Percentiles rank a stretch among this genome's conserved stretches.
These are phyloP conservation scores for Pangasius macronema DNA, from an alignment of 2,797 vertebrate species.

Conservation along the genomic window DNA sequence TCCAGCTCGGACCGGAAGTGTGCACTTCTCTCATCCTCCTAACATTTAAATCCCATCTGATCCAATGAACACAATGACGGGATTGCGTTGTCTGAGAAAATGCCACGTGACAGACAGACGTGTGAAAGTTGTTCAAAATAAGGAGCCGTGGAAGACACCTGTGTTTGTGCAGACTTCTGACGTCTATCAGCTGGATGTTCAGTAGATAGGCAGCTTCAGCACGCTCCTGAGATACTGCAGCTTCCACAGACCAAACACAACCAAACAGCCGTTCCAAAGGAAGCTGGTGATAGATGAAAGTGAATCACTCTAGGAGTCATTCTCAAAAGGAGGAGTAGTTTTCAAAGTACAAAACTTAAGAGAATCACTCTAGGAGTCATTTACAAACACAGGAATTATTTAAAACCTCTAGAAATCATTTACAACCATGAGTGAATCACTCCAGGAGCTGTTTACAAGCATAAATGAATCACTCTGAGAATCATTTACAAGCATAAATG, in stretches of 20 bases:
- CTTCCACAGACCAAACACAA: background rate
- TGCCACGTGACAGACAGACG: background rate
- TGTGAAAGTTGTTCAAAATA: background rate
- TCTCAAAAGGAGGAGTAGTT: background rate
- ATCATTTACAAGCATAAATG: too few species aligned
- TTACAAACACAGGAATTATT: background rate
- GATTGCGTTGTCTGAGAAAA: background rate
- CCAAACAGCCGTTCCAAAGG: background rate
- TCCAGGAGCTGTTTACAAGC: background rate
- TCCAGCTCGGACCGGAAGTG: background rate
- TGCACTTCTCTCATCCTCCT: background rate
- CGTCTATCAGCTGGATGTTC: background rate
- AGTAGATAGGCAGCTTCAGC: background rate
- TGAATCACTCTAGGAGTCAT: background rate
- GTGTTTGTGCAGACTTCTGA: background rate
- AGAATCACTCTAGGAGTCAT: background rate
- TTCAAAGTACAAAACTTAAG: too few species aligned
- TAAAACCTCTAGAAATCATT: background rate
- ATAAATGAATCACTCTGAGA: background rate
- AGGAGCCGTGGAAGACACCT: background rate
- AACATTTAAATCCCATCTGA: background rate
- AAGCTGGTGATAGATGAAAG: background rate
- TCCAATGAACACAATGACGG: background rate
- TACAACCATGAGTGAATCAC: background rate
- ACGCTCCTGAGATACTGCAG: background rate